These are phyloP conservation scores for Myotis pilosus DNA, from an alignment of 2,797 vertebrate genomes.

Conservation along the genomic window DNA sequence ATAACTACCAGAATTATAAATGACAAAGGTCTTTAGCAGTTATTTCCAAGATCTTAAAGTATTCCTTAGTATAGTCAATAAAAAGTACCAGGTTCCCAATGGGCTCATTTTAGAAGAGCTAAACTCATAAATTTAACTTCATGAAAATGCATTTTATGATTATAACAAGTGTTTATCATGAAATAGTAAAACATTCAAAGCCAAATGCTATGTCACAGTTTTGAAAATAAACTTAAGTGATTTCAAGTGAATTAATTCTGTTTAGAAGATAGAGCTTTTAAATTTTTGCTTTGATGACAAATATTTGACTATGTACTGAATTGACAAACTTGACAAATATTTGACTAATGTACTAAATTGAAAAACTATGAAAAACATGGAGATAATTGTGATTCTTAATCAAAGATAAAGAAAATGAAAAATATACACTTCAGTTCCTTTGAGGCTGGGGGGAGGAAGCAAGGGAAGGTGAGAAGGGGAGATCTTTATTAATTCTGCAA, in stretches of 20 bases:
- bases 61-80: constrained; percentile 1
- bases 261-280: constrained; percentile 4
- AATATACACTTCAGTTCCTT: not conserved
- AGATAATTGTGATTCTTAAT: constrained; percentile 12
- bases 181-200: not conserved
- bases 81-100: not conserved
- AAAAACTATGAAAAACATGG: not conserved
- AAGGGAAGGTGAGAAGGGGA: not conserved
- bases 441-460: not conserved
- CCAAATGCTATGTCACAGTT: not conserved
- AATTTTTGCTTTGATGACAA: constrained; percentile 19
- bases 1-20: not conserved
- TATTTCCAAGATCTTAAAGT: not conserved
- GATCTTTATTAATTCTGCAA: not conserved
- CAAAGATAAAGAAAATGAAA: constrained; percentile 20
- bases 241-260: constrained; percentile 43
- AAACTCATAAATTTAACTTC: not conserved
- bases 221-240: constrained; percentile 18
- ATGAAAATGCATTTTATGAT: not conserved
- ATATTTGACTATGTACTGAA: not conserved
- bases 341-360: not conserved
- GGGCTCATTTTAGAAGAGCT: not conserved
- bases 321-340: not conserved
- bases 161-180: not conserved
- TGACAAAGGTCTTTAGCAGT: not conserved